phyloP scores from a whole-genome alignment of 2,113 vertebrate species.

The Felis chaus region DNA sequence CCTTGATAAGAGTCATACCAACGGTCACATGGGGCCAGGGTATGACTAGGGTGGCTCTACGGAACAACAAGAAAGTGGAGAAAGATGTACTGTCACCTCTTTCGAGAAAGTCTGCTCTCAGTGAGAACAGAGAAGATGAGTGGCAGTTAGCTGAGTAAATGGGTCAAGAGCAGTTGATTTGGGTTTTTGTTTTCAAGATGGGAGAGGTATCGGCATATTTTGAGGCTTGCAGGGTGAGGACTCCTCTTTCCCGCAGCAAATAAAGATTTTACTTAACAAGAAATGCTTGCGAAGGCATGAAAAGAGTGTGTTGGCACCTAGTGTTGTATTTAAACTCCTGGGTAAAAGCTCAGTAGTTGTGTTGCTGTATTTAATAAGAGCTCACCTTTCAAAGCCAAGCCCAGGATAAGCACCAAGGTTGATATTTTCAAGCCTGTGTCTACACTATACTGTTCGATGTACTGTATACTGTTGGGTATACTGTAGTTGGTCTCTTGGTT shows the following conservation, averaged over 20 bases:
- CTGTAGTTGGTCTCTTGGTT: not conserved
- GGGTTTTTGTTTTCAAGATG: not conserved
- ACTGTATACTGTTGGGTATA: not conserved
- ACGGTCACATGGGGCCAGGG: not conserved
- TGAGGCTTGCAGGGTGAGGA: not conserved
- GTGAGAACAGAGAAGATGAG: not conserved
- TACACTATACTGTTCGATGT: not conserved
- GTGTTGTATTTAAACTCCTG: not conserved
- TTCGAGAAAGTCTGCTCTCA: not conserved
- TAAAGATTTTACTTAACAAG: not conserved
- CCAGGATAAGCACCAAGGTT: not conserved
- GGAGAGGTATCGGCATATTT: not conserved
- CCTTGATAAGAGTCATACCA: not conserved
- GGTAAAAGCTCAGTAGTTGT: not conserved
- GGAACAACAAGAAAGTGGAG: not conserved
- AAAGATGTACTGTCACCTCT: not conserved
- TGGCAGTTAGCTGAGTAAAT: not conserved
- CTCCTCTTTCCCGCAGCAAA: not conserved
- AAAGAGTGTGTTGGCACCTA: not conserved
- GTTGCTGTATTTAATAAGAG: not conserved
- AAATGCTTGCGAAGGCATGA: not conserved
- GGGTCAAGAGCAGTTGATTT: not conserved
- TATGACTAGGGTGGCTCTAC: not conserved
- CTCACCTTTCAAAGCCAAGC: not conserved
- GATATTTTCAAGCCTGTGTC: not conserved